These are phyloP conservation scores for Jacana jacana DNA, from an alignment of 2,113 vertebrate species.

Conservation along the genomic window DNA sequence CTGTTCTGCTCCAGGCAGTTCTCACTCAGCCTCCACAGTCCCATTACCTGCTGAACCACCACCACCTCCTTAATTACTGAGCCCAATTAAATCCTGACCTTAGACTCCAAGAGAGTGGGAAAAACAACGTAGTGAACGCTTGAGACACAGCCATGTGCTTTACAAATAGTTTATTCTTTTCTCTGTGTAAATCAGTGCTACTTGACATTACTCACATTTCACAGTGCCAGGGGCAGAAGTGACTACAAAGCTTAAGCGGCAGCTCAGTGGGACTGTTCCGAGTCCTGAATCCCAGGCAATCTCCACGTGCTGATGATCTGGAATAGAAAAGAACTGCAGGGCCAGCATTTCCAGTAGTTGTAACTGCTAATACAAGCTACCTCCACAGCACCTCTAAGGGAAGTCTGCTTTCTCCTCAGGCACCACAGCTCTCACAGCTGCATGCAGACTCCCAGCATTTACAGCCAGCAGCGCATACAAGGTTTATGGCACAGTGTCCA, in stretches of 20 bases:
- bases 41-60: background rate
- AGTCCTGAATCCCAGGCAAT: background rate
- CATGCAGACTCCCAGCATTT: background rate
- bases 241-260: background rate
- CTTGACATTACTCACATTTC: constrained; percentile 17
- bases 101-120: background rate
- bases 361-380: background rate
- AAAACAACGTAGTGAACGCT: background rate
- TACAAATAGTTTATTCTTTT: constrained; percentile 51
- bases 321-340: background rate
- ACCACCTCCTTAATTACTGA: background rate
- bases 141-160: background rate
- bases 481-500: background rate
- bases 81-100: background rate
- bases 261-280: background rate
- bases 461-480: background rate
- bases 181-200: constrained; percentile 8
- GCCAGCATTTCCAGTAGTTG: background rate
- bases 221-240: constrained; percentile 3
- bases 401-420: background rate
- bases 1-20: background rate
- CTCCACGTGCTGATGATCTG: background rate
- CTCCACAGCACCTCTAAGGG: background rate
- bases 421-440: background rate
- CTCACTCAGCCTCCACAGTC: background rate